These are phyloP conservation scores for Tinea semifulvella DNA, from an alignment of 2,888 invertebrate species.

Conservation along the genomic window DNA sequence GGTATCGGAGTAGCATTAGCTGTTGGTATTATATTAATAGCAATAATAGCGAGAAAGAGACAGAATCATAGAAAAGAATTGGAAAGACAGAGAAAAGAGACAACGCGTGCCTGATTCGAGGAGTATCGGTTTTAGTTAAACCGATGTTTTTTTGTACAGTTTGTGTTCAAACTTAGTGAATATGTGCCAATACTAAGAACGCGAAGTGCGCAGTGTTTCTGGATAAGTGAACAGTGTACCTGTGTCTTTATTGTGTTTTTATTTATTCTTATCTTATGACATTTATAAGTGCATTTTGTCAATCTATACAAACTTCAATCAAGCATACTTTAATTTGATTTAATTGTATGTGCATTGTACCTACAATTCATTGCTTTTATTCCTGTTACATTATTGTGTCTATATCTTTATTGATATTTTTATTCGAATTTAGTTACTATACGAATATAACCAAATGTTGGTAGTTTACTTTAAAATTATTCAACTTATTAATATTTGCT, in stretches of 20 bases:
- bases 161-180: background rate
- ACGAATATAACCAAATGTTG: too few species aligned
- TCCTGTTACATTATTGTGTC: background rate
- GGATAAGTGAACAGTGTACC: background rate
- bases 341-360: too few species aligned
- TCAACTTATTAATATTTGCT: too few species aligned
- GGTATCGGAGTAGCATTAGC: constrained; percentile 53
- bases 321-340: too few species aligned
- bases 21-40: constrained; percentile 45
- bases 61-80: constrained; percentile 58
- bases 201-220: background rate
- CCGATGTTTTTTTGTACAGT: constrained; percentile 32
- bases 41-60: constrained; percentile 57
- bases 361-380: background rate
- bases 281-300: constrained; percentile 4
- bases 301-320: too few species aligned
- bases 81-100: constrained; percentile 53
- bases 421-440: background rate
- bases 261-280: constrained; percentile 4
- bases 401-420: background rate
- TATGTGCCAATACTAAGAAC: constrained; percentile 11
- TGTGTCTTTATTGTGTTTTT: constrained; percentile 10
- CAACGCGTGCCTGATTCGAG: constrained; percentile 56
- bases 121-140: constrained; percentile 61
- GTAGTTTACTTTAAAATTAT: too few species aligned